Percentiles rank a stretch among this genome's conserved stretches.
Evolutionary conservation across 2,797 vertebrate species (phyloP).

Genomic region (Falco naumanni): DNA sequence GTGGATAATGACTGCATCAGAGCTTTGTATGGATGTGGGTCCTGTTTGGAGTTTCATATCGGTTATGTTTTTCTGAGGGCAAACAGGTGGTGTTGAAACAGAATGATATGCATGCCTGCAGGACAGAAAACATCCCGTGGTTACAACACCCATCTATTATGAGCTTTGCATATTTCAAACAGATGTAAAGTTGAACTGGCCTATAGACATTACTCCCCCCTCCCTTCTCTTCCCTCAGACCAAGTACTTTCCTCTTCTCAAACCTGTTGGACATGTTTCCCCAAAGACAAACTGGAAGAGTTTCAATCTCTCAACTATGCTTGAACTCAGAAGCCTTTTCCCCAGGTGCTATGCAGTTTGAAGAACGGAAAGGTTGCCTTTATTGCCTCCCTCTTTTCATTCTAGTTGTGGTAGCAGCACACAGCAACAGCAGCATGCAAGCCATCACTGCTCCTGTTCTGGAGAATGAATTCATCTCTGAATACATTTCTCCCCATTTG

Average conservation of each 20-base stretch:
- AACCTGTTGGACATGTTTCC: neutral
- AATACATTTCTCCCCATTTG: neutral
- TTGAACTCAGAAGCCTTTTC: neutral
- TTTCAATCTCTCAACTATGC: neutral
- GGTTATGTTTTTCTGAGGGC: slow-evolving; percentile 83
- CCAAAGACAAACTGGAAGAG: neutral
- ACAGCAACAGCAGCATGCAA: neutral
- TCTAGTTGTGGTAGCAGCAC: neutral
- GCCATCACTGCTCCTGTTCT: neutral
- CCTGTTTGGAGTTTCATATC: slow-evolving; percentile 87
- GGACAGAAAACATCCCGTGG: slow-evolving; percentile 26
- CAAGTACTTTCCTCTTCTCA: neutral
- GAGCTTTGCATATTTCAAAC: neutral
- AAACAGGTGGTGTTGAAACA: slow-evolving; percentile 84
- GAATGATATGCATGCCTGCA: slow-evolving; percentile 91
- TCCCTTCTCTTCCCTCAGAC: neutral
- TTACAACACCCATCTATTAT: neutral
- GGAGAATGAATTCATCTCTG: neutral
- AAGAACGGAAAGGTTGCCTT: neutral
- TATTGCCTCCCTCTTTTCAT: neutral
- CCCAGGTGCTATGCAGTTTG: rapidly evolving
- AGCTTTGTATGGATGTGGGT: slow-evolving; percentile 75
- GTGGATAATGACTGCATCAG: slow-evolving; percentile 92
- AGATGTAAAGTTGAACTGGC: neutral
- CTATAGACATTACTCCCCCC: neutral